A percentile compares a stretch with the other conserved stretches of the same genome.
Conservation (phyloP, 2,113 vertebrate species). For the Bos taurus region ARS-UCD2.0 NC_037347.1:39276501-39277000, state of each 20-base stretch:
- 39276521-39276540: background rate
- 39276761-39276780: background rate
- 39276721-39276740: background rate
- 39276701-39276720: background rate
- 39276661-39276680: background rate
- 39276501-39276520: background rate
- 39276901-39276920: background rate
- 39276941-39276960: background rate
- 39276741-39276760: background rate
- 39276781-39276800: background rate
- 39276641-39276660: background rate
- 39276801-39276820: background rate
- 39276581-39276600: background rate
- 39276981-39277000: background rate
- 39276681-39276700: background rate
- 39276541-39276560: background rate
- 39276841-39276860: background rate
- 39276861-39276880: background rate
- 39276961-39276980: background rate
- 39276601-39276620: background rate
- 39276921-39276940: background rate
- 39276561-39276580: background rate
- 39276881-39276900: background rate
- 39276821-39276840: background rate
- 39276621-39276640: background rate